phyloP scores from a whole-genome alignment of 1,140 invertebrate species.

The Eulimnadia texana region DNA sequence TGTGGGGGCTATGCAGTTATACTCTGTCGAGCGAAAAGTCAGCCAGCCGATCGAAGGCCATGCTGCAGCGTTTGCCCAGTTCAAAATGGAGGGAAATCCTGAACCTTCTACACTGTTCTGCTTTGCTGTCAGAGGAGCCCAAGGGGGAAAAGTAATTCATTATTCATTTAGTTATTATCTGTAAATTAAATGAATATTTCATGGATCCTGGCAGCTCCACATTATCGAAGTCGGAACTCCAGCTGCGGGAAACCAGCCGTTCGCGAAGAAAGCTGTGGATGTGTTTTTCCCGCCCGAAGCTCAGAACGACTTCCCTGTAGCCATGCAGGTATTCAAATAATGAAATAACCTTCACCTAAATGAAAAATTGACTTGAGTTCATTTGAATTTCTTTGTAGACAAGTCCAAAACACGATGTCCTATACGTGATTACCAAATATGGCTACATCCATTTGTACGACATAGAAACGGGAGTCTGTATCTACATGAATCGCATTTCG shows the following conservation, averaged over 20 bases:
- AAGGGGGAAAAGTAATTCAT: slow-evolving; percentile 74
- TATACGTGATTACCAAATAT: slow-evolving; percentile 98
- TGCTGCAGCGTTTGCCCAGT: slow-evolving; percentile 92
- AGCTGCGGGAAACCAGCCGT: slow-evolving; percentile 88
- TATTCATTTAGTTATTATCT: neutral
- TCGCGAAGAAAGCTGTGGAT: slow-evolving; percentile 95
- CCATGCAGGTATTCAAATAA: slow-evolving; percentile 69
- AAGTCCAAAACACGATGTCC: slow-evolving; percentile 84
- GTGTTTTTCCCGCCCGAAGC: slow-evolving; percentile 97
- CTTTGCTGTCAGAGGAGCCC: slow-evolving; percentile 83
- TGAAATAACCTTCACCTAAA: neutral
- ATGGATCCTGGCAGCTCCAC: slow-evolving; percentile 49
- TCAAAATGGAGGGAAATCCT: slow-evolving; percentile 93
- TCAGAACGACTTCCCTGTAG: slow-evolving; percentile 96
- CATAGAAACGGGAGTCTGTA: slow-evolving; percentile 93
- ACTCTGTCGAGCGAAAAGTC: slow-evolving; percentile 96
- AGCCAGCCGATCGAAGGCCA: slow-evolving; percentile 98
- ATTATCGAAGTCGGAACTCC: slow-evolving; percentile 97
- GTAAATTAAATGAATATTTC: neutral
- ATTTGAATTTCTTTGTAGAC: neutral
- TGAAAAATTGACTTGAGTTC: neutral
- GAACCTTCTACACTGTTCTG: slow-evolving; percentile 91
- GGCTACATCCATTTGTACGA: slow-evolving; percentile 99
- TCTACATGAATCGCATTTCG: slow-evolving; percentile 99
- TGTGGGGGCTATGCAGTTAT: slow-evolving; percentile 97